Percentiles rank a stretch among this genome's conserved stretches.
phyloP scores from a whole-genome alignment of 2,888 invertebrate genomes.

The Metalampra italica region DNA sequence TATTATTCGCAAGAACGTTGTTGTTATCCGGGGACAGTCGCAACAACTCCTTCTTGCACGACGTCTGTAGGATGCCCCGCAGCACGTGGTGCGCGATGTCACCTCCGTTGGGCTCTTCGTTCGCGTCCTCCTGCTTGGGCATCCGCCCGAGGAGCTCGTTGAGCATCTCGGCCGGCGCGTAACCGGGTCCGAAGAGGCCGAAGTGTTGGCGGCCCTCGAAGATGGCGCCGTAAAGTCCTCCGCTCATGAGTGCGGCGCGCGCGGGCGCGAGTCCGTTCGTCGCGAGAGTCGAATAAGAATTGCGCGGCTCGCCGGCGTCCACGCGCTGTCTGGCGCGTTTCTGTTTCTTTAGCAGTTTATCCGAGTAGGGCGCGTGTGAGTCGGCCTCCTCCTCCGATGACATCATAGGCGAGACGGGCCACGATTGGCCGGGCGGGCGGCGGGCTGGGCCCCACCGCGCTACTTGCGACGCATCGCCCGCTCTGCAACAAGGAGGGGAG shows the following conservation, averaged over 20 bases:
- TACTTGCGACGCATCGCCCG: constrained; percentile 73
- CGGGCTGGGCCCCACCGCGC: constrained; percentile 76
- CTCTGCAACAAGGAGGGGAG: constrained; percentile 71
- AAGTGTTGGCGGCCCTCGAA: constrained; percentile 89
- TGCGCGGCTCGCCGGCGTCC: constrained; percentile 97
- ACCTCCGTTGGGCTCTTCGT: constrained; percentile 71
- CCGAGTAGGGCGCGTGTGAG: constrained; percentile 95
- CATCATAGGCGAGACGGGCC: constrained; percentile 93
- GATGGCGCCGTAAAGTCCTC: constrained; percentile 92
- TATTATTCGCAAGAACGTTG: constrained; percentile 77
- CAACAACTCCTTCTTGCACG: constrained; percentile 87
- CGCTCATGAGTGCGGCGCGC: constrained; percentile 88
- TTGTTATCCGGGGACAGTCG: constrained; percentile 80
- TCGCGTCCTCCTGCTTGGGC: constrained; percentile 82
- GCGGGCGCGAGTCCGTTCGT: constrained; percentile 76
- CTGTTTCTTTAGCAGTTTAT: constrained; percentile 94
- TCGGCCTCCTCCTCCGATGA: constrained; percentile 98
- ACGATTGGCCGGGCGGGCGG: constrained; percentile 88
- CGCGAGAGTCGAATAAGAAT: constrained; percentile 87
- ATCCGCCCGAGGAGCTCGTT: constrained; percentile 92
- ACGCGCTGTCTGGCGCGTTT: constrained; percentile 97
- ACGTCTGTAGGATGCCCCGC: constrained; percentile 92
- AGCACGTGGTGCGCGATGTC: constrained; percentile 90
- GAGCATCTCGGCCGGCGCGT: constrained; percentile 93
- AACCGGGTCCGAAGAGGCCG: constrained; percentile 90